Conservation (phyloP, 2,888 invertebrate species). For the Aleiodes leptofemur region DNA sequence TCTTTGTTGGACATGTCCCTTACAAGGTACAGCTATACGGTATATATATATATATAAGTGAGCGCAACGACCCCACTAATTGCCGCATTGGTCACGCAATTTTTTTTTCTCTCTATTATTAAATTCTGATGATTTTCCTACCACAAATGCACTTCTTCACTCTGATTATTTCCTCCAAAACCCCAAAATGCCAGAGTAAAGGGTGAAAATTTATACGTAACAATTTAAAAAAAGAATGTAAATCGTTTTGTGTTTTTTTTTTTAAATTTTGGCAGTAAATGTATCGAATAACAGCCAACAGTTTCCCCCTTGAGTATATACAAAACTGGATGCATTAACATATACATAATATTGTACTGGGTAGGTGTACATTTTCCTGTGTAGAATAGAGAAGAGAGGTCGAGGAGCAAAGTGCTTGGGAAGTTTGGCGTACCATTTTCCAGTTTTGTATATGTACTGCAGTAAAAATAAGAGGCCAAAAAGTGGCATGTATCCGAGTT, state of each 20-base stretch:
- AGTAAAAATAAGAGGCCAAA: constrained; percentile 19
- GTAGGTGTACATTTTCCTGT: constrained; percentile 3
- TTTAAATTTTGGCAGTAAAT: constrained; percentile 8
- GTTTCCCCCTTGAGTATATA: constrained; percentile 9
- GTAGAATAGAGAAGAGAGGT: constrained; percentile 7
- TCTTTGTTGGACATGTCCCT: too few species aligned
- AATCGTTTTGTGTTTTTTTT: background rate
- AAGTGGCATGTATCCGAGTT: constrained; percentile 24
- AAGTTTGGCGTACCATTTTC: constrained; percentile 30
- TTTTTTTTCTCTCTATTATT: too few species aligned
- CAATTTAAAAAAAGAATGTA: background rate
- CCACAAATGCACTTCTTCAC: too few species aligned
- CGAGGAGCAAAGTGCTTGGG: constrained; percentile 18
- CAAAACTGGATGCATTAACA: constrained; percentile 16
- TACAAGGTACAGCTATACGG: too few species aligned
- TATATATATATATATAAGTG: too few species aligned
- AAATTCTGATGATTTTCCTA: too few species aligned
- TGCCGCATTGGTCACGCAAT: too few species aligned
- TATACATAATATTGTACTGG: constrained; percentile 26
- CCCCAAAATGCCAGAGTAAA: too few species aligned
- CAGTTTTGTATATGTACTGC: constrained; percentile 27
- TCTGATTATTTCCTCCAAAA: too few species aligned
- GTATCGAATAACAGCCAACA: constrained; percentile 7
- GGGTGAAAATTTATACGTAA: background rate
- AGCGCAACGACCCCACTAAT: too few species aligned